These are phyloP conservation scores for Meteorus sp. DNA, from an alignment of 1,140 invertebrate genomes.

Conservation along the genomic window DNA sequence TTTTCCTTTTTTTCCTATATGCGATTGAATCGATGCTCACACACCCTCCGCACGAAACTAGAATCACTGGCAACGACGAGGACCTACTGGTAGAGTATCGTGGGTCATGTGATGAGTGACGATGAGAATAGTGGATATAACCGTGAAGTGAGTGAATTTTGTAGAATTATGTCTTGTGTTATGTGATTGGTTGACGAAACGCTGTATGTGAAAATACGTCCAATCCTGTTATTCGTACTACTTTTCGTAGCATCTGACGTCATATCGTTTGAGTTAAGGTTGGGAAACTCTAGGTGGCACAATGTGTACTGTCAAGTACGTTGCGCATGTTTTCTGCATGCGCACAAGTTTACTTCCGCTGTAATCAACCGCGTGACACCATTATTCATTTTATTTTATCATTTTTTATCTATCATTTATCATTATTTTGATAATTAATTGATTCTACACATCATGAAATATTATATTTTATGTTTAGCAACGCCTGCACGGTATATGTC, in stretches of 20 bases:
- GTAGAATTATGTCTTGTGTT: neutral
- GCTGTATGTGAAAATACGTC: conserved; percentile 19
- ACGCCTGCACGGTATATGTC: no score
- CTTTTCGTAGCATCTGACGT: conserved; percentile 37
- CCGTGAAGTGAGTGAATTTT: no score
- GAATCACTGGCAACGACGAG: conserved; percentile 71
- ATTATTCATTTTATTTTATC: conserved; percentile 8
- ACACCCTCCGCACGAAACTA: conserved; percentile 69
- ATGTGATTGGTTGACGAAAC: neutral
- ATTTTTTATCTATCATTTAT: neutral
- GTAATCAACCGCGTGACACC: conserved; percentile 27
- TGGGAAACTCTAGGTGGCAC: conserved; percentile 21
- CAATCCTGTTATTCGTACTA: conserved; percentile 38
- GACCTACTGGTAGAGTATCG: conserved; percentile 62
- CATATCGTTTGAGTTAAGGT: no score
- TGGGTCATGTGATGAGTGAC: conserved; percentile 71
- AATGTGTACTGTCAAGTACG: no score
- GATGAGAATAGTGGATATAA: conserved; percentile 33
- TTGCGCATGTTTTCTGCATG: no score
- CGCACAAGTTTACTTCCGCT: no score
- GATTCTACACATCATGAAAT: neutral
- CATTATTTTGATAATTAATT: neutral
- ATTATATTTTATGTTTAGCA: no score
- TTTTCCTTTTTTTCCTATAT: neutral
- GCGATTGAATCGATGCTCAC: conserved; percentile 60